These are phyloP conservation scores for Habropoda laboriosa DNA, from an alignment of 1,140 invertebrate genomes.

Conservation along the genomic window DNA sequence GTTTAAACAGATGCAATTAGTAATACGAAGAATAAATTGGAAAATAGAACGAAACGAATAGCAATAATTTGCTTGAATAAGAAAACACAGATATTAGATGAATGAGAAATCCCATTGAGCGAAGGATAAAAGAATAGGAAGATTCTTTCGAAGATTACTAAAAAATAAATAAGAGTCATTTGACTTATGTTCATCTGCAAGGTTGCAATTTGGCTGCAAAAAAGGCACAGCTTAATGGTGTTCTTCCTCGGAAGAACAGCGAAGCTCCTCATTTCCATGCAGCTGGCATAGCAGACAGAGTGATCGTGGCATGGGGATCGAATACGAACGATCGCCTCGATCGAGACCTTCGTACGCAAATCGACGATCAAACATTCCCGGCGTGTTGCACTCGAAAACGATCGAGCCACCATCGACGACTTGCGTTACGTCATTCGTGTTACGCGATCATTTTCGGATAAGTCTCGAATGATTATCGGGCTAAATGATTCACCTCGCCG, in stretches of 20 bases:
- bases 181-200: background rate
- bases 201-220: background rate
- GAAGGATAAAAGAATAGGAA: too few relatives aligned
- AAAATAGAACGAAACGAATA: too few relatives aligned
- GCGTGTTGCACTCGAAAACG: constrained; percentile 31
- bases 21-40: too few relatives aligned
- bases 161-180: background rate
- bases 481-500: background rate
- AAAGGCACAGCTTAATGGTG: background rate
- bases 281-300: constrained; percentile 18
- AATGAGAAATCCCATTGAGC: too few relatives aligned
- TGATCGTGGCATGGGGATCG: constrained; percentile 37
- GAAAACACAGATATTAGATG: too few relatives aligned
- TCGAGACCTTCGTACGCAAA: constrained; percentile 61
- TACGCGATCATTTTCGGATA: background rate
- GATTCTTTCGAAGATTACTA: too few relatives aligned
- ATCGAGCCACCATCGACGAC: constrained; percentile 1
- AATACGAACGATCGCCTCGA: constrained; percentile 63
- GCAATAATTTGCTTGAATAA: too few relatives aligned
- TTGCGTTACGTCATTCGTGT: constrained; percentile 49
- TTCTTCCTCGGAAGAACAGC: background rate
- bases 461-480: background rate
- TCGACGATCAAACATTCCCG: constrained; percentile 62
- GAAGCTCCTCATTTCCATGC: constrained; percentile 44
- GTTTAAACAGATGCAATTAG: too few relatives aligned